Conservation (phyloP, 2,113 vertebrate genomes). For the Azemiops feae region DNA sequence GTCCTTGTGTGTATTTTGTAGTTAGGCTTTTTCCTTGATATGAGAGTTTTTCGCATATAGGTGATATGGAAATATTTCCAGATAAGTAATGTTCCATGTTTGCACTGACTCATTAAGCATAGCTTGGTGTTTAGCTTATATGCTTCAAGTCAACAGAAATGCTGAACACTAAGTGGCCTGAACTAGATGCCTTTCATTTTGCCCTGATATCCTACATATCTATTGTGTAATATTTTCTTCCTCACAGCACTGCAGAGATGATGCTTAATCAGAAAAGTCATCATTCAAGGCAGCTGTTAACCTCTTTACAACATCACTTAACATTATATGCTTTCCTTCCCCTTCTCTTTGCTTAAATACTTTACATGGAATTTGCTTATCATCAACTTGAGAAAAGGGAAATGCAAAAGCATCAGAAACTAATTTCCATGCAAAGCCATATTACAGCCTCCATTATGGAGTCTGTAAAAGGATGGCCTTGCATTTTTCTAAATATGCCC, state of each 20-base stretch:
- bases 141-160: background rate
- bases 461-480: slow-evolving; percentile 6
- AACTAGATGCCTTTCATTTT: background rate
- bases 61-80: background rate
- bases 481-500: slow-evolving; percentile 17
- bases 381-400: fast-evolving
- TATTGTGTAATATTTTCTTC: background rate
- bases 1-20: background rate
- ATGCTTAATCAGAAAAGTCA: background rate
- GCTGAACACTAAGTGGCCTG: background rate
- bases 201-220: background rate
- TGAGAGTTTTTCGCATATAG: background rate
- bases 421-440: background rate
- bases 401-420: background rate
- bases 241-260: background rate
- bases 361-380: background rate
- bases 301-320: slow-evolving; percentile 25
- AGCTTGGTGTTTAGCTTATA: background rate
- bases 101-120: background rate
- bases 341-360: background rate
- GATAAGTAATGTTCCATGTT: background rate
- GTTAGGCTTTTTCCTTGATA: background rate
- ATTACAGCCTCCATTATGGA: slow-evolving; percentile 7
- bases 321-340: background rate
- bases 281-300: background rate